Evolutionary conservation across 2,797 vertebrate species (phyloP).

Genomic region (Adrianichthys oophorus): DNA sequence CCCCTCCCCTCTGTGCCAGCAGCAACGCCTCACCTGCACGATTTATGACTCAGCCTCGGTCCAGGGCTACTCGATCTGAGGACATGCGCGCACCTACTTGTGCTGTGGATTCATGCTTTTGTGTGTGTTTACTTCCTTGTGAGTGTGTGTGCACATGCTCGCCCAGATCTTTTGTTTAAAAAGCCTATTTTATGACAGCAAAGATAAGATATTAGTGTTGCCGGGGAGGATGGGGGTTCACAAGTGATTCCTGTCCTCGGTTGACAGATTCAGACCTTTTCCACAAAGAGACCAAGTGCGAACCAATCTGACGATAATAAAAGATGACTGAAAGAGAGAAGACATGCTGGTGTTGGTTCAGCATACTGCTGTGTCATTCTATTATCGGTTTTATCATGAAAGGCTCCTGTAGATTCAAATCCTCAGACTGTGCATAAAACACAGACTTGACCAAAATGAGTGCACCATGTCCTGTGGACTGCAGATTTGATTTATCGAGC

Average conservation of each 20-base stretch:
- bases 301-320: constrained; percentile 18
- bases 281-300: constrained; percentile 30
- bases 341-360: constrained; percentile 12
- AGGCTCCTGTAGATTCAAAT: not conserved
- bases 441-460: no score
- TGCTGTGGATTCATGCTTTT: not conserved
- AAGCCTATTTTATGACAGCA: constrained; percentile 36
- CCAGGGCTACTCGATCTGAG: constrained; percentile 61
- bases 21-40: constrained; percentile 54
- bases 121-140: constrained; percentile 1
- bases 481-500: no score
- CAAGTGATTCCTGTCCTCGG: constrained; percentile 24
- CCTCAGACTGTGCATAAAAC: no score
- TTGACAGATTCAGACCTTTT: constrained; percentile 18
- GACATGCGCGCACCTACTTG: constrained; percentile 41
- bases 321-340: constrained; percentile 33
- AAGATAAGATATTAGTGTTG: constrained; percentile 43
- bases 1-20: constrained; percentile 46
- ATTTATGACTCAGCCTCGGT: constrained; percentile 67
- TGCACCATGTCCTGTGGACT: no score
- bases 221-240: constrained; percentile 22
- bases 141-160: constrained; percentile 1
- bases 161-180: constrained; percentile 26
- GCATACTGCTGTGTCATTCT: constrained; percentile 24
- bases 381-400: constrained; percentile 27